Evolutionary conservation across 1,140 invertebrate genomes (phyloP), one percentile per base, ranked within the genome.

Genomic region (Drosophila willistoni): DNA sequence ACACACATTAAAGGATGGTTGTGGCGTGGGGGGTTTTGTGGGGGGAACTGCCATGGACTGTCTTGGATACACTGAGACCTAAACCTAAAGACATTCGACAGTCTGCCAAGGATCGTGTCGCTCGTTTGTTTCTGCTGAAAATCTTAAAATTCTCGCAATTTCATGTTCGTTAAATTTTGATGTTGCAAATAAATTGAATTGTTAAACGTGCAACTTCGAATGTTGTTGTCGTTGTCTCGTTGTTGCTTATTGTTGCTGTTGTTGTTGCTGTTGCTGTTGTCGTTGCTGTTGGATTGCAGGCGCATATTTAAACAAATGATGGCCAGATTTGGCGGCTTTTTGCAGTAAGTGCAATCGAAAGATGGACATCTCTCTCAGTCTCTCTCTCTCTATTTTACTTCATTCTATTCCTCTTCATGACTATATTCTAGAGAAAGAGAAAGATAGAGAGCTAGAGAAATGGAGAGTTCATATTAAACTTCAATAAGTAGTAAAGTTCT

Each of bases 271-370:
- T 51, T 51, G 17, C 51, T 56, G 36, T 42, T 64, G 42, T 19
- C 39, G 33, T 56, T 44, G 47, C 7, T 77, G 57, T 68, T 59
- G 68, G 59, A 85, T 79, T 83, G 77, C 80, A 83, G 81, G 81
- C 90, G 90, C 90, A 91, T 91, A 90, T 90, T 91, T 91, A 91
- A 91, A 91, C 90, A 91, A 91, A 91, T 91, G 90, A 91, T 91
- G 90, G 78, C 73, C 90, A 90, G 90, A 91, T 90, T 91, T 76
- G 84, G 81, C 73, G 74, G 78, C 79, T 76, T 70, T 47, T 76
- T 76, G 66, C 66, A 42, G 66, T 74, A 59, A 67, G 41, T 47
- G 69, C 64, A 39, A 66, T 66, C 65, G 62, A 36, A 57, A 75
- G 79, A 77, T 81, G 82, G 57, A 66, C 83, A 87, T 83, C 82